Conservation (phyloP, 2,797 vertebrate genomes). For the Eulemur rubriventer region DNA sequence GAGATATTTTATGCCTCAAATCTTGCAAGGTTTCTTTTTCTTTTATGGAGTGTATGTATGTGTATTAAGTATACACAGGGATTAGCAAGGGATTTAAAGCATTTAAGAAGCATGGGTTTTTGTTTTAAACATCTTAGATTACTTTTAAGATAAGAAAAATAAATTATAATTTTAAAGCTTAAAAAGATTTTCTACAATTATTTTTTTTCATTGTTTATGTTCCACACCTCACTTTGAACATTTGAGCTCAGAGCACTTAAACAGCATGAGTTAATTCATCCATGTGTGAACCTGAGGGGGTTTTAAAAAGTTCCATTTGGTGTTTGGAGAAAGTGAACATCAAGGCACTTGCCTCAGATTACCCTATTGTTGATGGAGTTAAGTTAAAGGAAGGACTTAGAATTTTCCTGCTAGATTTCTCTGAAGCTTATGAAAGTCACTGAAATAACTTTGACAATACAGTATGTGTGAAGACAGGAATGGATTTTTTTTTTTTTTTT, state of each 20-base stretch:
- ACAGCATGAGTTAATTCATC: not conserved
- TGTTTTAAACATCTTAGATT: not conserved
- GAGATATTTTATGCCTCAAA: not conserved
- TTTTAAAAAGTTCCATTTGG: conserved; percentile 55
- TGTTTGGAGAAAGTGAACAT: conserved; percentile 23
- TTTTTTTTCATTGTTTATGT: not conserved
- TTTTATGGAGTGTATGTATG: not conserved
- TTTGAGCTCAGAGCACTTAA: conserved; percentile 17
- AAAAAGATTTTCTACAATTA: not conserved
- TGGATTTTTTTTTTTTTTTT: conserved; percentile 15
- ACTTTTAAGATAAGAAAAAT: not conserved
- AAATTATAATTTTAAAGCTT: conserved; percentile 14
- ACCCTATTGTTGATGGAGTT: not conserved
- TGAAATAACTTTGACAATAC: conserved; percentile 43
- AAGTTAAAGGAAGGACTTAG: conserved; percentile 13
- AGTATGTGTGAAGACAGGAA: not conserved
- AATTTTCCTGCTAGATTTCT: conserved; percentile 41
- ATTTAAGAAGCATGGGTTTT: not conserved
- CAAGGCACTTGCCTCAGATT: conserved; percentile 20
- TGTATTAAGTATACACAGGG: not conserved
- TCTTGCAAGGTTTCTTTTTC: not conserved
- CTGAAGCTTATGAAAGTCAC: conserved; percentile 48
- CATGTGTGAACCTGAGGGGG: not conserved
- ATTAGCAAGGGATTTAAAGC: conserved; percentile 35
- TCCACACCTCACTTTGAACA: not conserved